A percentile compares a stretch with the other conserved stretches of the same genome.
These are phyloP conservation scores for Charina bottae DNA, from an alignment of 2,113 vertebrate genomes.

Conservation along the genomic window DNA sequence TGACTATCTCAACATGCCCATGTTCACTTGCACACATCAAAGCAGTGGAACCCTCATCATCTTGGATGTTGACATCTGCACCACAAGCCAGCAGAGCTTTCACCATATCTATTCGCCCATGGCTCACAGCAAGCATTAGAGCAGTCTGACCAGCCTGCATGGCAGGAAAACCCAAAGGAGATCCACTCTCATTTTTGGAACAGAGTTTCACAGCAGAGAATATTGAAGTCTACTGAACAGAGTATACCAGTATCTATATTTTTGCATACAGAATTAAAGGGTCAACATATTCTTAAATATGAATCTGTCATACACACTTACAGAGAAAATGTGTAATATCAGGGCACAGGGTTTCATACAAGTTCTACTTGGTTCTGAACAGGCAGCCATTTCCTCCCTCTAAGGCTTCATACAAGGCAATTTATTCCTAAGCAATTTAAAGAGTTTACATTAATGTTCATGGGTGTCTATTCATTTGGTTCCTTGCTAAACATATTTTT, in stretches of 20 bases:
- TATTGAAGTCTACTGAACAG: not conserved
- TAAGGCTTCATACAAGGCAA: not conserved
- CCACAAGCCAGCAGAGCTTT: slow-evolving; percentile 88
- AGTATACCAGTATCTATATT: not conserved
- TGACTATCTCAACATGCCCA: slow-evolving; percentile 94
- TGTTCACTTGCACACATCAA: slow-evolving; percentile 98
- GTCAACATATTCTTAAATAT: not conserved
- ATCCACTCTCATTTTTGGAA: not conserved
- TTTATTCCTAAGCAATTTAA: not conserved
- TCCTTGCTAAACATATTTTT: not conserved
- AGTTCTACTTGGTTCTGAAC: not conserved
- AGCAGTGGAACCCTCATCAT: slow-evolving; percentile 95
- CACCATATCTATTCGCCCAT: slow-evolving; percentile 97
- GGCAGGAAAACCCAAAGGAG: not conserved
- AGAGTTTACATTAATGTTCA: not conserved
- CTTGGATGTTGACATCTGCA: slow-evolving; percentile 94
- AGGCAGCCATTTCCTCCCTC: not conserved
- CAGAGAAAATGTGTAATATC: not conserved
- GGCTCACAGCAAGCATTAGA: slow-evolving; percentile 96
- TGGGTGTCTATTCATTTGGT: not conserved
- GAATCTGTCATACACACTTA: not conserved
- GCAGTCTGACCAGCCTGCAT: slow-evolving; percentile 95
- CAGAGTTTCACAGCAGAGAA: not conserved
- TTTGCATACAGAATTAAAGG: not conserved
- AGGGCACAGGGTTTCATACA: not conserved